Percentiles rank a stretch among this genome's conserved stretches.
Conservation (phyloP, 2,797 vertebrate species). For the Lindbergichthys nudifrons region DNA sequence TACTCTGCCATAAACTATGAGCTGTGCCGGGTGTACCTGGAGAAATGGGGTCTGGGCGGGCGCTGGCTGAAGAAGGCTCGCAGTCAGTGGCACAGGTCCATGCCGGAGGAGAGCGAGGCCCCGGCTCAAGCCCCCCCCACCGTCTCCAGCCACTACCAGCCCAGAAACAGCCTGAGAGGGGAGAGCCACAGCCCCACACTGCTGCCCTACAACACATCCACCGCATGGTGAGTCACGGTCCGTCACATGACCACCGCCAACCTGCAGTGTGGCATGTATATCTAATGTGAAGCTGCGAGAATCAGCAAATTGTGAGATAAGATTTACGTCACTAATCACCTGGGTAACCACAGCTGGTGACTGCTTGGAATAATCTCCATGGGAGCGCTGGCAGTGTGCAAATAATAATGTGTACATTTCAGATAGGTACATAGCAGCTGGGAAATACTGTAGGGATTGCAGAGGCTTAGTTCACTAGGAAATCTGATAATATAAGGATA, state of each 20-base stretch:
- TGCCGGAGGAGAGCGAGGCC: conserved; percentile 81
- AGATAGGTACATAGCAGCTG: not conserved
- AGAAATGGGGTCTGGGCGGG: conserved; percentile 94
- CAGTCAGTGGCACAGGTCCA: conserved; percentile 88
- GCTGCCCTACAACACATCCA: conserved; percentile 92
- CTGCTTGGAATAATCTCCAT: conserved; percentile 3
- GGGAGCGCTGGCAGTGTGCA: conserved; percentile 2
- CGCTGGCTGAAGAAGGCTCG: conserved; percentile 94
- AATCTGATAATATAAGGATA: not conserved
- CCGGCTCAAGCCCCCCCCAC: conserved; percentile 76
- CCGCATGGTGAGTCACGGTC: conserved; percentile 90
- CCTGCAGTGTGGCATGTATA: not conserved
- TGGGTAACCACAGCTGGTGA: conserved; percentile 11
- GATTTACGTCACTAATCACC: conserved; percentile 3
- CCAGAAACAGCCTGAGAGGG: conserved; percentile 87
- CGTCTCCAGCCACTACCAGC: conserved; percentile 79
- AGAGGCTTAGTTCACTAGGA: not conserved
- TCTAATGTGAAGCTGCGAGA: conserved; percentile 17
- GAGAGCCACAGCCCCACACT: conserved; percentile 90
- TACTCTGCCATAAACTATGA: conserved; percentile 99
- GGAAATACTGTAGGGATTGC: conserved; percentile 7
- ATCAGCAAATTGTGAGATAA: conserved; percentile 4
- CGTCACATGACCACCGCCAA: not conserved
- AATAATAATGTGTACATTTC: conserved; percentile 6
- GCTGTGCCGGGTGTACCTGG: conserved; percentile 94